A percentile compares a stretch with the other conserved stretches of the same genome.
Conservation (phyloP, 1,140 invertebrate species). For the Patella vulgata region DNA sequence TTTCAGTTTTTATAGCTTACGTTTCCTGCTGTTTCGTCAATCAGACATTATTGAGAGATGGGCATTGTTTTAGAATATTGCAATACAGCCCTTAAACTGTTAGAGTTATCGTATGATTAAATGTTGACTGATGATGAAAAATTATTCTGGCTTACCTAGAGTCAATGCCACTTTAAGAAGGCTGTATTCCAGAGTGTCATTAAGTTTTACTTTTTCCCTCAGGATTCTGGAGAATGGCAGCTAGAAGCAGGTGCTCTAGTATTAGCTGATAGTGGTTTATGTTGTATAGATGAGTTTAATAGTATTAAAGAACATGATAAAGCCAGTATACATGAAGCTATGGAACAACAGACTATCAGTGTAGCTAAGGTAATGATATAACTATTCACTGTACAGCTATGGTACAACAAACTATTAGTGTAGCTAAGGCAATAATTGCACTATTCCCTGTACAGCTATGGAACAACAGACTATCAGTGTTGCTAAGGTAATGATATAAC, state of each 20-base stretch:
- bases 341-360: constrained; percentile 68
- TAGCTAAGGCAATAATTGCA: constrained; percentile 67
- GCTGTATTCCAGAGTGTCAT: too few species aligned
- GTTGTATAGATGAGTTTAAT: constrained; percentile 67
- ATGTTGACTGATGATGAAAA: too few species aligned
- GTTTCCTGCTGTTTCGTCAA: too few species aligned
- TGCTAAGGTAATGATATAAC: constrained; percentile 67
- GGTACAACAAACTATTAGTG: constrained; percentile 52
- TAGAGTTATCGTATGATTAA: too few species aligned
- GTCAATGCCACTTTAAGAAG: too few species aligned
- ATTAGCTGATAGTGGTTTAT: constrained; percentile 64
- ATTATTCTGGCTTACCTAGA: too few species aligned
- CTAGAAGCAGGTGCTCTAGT: constrained; percentile 66
- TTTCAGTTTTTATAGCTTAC: too few species aligned
- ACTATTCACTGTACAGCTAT: not conserved
- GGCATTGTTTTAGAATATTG: too few species aligned
- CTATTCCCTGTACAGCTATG: constrained; percentile 57
- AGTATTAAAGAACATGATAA: constrained; percentile 64
- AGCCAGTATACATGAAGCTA: constrained; percentile 66
- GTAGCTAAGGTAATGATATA: constrained; percentile 67
- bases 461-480: constrained; percentile 67
- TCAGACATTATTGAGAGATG: too few species aligned
- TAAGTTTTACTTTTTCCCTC: constrained; percentile 8
- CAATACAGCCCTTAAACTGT: too few species aligned
- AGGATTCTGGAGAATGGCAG: constrained; percentile 65